Evolutionary conservation across 2,888 invertebrate species (phyloP), one percentile per base, ranked within the genome.

Genomic region (Platycheirus rosarum): DNA sequence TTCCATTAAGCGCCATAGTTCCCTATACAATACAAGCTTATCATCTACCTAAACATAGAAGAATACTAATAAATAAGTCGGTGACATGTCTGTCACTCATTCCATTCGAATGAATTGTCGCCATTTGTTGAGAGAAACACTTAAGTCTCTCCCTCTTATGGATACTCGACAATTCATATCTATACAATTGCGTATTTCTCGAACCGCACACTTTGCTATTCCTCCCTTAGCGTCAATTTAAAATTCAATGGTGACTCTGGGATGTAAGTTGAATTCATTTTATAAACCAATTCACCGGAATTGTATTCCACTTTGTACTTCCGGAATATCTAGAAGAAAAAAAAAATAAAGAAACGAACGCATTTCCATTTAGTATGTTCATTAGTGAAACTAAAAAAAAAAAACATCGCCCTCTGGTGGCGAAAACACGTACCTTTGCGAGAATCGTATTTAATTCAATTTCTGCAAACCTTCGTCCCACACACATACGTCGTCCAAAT

Each of bases 381-480:
- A 32, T 8, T 4, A 7, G 8, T 32, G 29, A 32, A 32, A 32
- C 29, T 8, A 5, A n/a, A n/a, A n/a, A n/a, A n/a, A n/a, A n/a
- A n/a, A n/a, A 23, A 23, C 23, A 23, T 23, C 3, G 6, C 23
- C 16, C 44, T 23, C 55, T 57, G 26, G 23, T 40, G 57, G 57
- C 9, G 29, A 16, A 1, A 11, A 9, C 51, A 62, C 84, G 75
- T 90, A 95, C 95, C 93, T 95, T 95, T n/a, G 95, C 93, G 51
- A 95, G 88, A 86, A 95, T 89, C 84, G 94, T 93, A 86, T 95
- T 94, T 86, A 96, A 90, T 90, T 96, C 96, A 57, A 94, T 94
- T 91, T 96, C 96, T 14, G 96, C 96, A 89, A 96, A 95, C 87
- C 96, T 91, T 86, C 95, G 93, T 55, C 96, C 96, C 86, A 95